Percentiles rank a stretch among this genome's conserved stretches.
Conservation (phyloP, 2,797 vertebrate species). For the Nannoperca australis region DNA sequence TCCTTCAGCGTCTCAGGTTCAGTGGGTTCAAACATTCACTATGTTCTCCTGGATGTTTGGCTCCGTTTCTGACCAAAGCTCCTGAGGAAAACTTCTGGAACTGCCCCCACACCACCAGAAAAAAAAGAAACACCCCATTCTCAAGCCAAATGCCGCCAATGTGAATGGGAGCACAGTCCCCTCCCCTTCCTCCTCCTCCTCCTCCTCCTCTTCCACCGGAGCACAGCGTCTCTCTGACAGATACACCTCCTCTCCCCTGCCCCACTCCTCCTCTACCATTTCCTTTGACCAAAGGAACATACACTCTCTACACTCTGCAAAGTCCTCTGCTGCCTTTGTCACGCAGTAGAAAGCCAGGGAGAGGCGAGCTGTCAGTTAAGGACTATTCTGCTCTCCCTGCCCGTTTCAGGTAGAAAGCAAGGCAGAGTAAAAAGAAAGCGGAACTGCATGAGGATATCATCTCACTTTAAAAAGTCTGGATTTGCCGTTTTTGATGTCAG, state of each 20-base stretch:
- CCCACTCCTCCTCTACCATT: constrained; percentile 67
- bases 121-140: constrained; percentile 58
- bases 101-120: background rate
- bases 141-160: constrained; percentile 68
- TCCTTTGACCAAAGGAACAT: constrained; percentile 70
- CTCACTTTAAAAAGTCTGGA: constrained; percentile 21
- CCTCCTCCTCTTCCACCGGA: background rate
- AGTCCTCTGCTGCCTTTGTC: constrained; percentile 68
- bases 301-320: constrained; percentile 44
- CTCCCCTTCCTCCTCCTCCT: constrained; percentile 58
- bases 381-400: constrained; percentile 21
- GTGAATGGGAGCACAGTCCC: constrained; percentile 73
- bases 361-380: constrained; percentile 44
- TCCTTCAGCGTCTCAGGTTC: constrained; percentile 40
- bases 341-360: constrained; percentile 46
- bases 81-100: constrained; percentile 67
- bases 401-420: constrained; percentile 15
- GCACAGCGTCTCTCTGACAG: constrained; percentile 61
- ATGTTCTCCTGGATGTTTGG: constrained; percentile 52
- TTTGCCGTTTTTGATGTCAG: constrained; percentile 7
- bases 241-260: constrained; percentile 70
- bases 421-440: constrained; percentile 15
- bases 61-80: constrained; percentile 59
- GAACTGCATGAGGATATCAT: constrained; percentile 16
- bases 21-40: constrained; percentile 32